These are phyloP conservation scores for Pectinophora gossypiella DNA, from an alignment of 1,140 invertebrate genomes.

Conservation along the genomic window DNA sequence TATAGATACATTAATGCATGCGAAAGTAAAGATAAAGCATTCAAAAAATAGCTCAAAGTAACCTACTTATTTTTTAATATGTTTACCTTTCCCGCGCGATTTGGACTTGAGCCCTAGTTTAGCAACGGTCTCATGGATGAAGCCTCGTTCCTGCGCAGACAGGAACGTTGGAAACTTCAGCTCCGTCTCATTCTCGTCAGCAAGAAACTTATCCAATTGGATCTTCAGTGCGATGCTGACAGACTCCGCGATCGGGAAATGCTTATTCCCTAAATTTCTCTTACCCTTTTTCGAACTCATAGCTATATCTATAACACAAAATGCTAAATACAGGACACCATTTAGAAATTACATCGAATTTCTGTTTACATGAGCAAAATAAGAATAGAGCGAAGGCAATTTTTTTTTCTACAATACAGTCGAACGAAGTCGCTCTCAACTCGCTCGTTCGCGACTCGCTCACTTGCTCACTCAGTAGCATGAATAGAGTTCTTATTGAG, in stretches of 20 bases:
- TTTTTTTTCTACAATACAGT: not conserved
- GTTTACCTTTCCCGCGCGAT: conserved; percentile 71
- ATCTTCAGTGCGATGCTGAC: conserved; percentile 68
- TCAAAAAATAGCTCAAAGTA: not conserved
- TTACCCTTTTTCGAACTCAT: conserved; percentile 66
- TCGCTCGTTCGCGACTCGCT: too few relatives aligned
- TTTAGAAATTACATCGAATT: not conserved
- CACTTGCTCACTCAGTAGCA: too few relatives aligned
- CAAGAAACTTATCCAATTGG: conserved; percentile 79
- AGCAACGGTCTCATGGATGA: conserved; percentile 81
- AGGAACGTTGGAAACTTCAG: conserved; percentile 85
- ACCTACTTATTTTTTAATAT: not conserved
- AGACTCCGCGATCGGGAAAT: conserved; percentile 64
- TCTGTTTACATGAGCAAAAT: not conserved
- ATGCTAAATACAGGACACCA: not conserved
- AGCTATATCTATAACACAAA: not conserved
- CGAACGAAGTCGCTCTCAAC: too few relatives aligned
- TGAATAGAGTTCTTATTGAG: too few relatives aligned
- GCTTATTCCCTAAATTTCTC: conserved; percentile 47
- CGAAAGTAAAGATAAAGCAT: too few relatives aligned
- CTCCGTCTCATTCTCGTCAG: conserved; percentile 76
- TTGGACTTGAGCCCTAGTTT: conserved; percentile 84
- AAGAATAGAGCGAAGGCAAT: not conserved
- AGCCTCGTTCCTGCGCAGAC: conserved; percentile 84
- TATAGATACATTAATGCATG: too few relatives aligned